phyloP scores from a whole-genome alignment of 2,797 vertebrate species.

The Rhabdomys pumilio region DNA sequence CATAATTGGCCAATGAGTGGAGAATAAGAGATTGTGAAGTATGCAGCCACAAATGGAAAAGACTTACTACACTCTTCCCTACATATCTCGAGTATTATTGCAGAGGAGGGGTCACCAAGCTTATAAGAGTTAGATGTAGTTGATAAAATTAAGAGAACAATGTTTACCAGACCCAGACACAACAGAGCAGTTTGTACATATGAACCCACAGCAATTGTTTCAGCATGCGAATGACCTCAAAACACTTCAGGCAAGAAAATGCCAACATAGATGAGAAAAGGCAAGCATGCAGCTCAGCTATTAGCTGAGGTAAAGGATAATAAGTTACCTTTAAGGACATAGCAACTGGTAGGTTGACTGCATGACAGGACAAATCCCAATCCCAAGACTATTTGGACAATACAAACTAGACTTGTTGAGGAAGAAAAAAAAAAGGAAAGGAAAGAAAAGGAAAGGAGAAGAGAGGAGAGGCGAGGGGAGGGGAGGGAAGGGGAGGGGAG shows the following conservation, averaged over 20 bases:
- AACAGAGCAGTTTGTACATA: neutral
- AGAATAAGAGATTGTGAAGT: neutral
- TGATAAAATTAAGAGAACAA: neutral
- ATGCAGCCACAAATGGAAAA: no score
- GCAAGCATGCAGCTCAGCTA: no score
- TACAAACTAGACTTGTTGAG: neutral
- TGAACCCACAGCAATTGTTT: neutral
- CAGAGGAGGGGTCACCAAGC: neutral
- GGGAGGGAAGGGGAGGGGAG: accelerated
- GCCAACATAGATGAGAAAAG: neutral
- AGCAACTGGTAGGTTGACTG: neutral
- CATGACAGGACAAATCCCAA: no score
- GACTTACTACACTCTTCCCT: neutral
- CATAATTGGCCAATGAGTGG: neutral
- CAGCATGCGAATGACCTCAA: neutral
- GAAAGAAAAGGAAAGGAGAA: no score
- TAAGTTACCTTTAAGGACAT: neutral
- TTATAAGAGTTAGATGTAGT: neutral
- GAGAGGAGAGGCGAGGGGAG: no score
- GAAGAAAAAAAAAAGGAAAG: neutral
- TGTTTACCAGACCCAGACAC: neutral
- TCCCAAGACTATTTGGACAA: no score
- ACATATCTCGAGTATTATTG: neutral
- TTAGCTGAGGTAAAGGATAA: neutral
- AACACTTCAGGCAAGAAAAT: neutral